phyloP scores from a whole-genome alignment of 2,797 vertebrate species.

The Erithacus rubecula region DNA sequence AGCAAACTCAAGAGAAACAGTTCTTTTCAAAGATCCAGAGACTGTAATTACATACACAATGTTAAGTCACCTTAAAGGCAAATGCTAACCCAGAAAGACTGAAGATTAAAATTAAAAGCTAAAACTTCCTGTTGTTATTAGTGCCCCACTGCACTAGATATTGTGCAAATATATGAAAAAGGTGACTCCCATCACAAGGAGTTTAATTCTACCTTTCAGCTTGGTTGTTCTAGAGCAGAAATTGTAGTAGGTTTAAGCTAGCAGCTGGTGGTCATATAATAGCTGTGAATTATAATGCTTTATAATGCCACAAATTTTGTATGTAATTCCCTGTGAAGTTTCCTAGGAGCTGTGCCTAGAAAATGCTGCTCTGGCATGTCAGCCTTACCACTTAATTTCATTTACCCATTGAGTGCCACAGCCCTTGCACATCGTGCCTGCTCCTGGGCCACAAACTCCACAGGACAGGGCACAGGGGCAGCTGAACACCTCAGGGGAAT shows the following conservation, averaged over 20 bases:
- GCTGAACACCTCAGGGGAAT: background rate
- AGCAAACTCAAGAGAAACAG: slow-evolving; percentile 16
- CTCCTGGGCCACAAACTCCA: background rate
- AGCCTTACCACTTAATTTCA: background rate
- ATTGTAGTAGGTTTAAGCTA: background rate
- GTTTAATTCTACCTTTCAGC: slow-evolving; percentile 42
- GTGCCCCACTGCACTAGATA: background rate
- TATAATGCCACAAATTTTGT: background rate
- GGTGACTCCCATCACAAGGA: background rate
- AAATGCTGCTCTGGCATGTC: background rate
- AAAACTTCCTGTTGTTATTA: background rate
- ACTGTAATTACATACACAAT: slow-evolving; percentile 6
- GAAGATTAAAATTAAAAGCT: slow-evolving; percentile 15
- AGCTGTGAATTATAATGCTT: slow-evolving; percentile 1
- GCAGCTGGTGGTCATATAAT: slow-evolving; percentile 19
- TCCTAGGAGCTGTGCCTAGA: background rate
- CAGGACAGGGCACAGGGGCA: background rate
- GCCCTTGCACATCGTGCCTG: accelerated
- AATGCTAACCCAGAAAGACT: background rate
- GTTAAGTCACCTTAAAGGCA: slow-evolving; percentile 35
- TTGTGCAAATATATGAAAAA: slow-evolving; percentile 29
- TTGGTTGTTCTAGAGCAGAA: background rate
- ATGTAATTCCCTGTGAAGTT: background rate
- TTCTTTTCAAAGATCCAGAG: background rate
- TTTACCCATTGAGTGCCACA: background rate